Conservation (phyloP, 2,888 invertebrate species). For the Drosophila eohydei region DNA sequence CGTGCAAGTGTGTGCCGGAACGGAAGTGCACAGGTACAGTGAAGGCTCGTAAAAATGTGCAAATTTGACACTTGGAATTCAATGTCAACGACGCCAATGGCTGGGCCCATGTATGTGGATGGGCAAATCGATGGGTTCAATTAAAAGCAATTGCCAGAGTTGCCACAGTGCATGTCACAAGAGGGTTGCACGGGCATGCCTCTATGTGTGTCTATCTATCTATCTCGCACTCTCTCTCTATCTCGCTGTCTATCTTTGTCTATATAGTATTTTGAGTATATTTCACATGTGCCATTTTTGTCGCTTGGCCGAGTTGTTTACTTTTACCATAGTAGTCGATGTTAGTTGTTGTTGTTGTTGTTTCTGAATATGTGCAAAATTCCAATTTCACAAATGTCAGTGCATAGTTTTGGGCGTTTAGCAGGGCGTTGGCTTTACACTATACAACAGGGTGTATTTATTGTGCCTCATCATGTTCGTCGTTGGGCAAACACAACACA, state of each 20-base stretch:
- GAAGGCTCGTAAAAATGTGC: slow-evolving; percentile 59
- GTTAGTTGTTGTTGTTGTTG: slow-evolving; percentile 22
- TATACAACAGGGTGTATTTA: slow-evolving; percentile 35
- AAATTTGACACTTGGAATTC: slow-evolving; percentile 66
- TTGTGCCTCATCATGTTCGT: slow-evolving; percentile 45
- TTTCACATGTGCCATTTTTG: slow-evolving; percentile 68
- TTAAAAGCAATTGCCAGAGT: slow-evolving; percentile 35
- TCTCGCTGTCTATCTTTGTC: neutral
- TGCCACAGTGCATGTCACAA: slow-evolving; percentile 17
- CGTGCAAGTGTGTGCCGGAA: slow-evolving; percentile 21
- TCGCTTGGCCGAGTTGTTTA: slow-evolving; percentile 66
- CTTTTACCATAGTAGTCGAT: slow-evolving; percentile 42
- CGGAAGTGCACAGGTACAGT: slow-evolving; percentile 71
- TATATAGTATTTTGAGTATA: slow-evolving; percentile 32
- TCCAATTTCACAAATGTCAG: slow-evolving; percentile 76
- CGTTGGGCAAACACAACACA: slow-evolving; percentile 37
- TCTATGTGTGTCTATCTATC: neutral
- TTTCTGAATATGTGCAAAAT: slow-evolving; percentile 47
- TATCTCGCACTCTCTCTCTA: no score
- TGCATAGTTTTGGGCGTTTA: slow-evolving; percentile 70
- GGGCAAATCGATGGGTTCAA: slow-evolving; percentile 42
- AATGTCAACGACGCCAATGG: slow-evolving; percentile 61
- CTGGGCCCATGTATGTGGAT: slow-evolving; percentile 11
- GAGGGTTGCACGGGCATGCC: neutral
- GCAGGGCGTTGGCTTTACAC: slow-evolving; percentile 32